Conservation (phyloP, 2,888 invertebrate species). For the Campoletis raptor region DNA sequence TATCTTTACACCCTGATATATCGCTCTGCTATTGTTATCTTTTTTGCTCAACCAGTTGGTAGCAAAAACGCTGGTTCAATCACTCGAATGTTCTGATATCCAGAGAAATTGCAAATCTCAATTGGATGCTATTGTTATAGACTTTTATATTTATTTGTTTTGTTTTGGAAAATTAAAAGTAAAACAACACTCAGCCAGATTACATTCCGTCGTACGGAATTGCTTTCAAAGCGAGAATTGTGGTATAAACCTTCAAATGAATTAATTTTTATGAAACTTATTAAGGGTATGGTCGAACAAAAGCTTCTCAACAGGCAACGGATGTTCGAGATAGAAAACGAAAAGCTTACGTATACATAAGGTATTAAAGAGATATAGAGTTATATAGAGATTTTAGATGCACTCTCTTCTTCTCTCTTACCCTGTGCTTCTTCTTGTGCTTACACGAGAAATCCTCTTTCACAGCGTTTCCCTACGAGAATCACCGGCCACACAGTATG, state of each 20-base stretch:
- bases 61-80: background rate
- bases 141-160: background rate
- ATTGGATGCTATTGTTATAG: background rate
- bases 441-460: conserved; percentile 61
- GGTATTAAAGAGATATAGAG: conserved; percentile 40
- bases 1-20: background rate
- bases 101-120: background rate
- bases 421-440: conserved; percentile 15
- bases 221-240: background rate
- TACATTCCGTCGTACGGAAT: background rate
- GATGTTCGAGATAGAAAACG: conserved; percentile 39
- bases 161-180: background rate
- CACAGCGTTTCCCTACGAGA: conserved; percentile 41
- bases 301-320: conserved; percentile 33
- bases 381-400: conserved; percentile 9
- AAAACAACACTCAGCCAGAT: background rate
- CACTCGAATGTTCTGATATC: background rate
- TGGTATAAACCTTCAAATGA: background rate
- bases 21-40: background rate
- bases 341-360: conserved; percentile 20
- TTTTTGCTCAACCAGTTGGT: background rate
- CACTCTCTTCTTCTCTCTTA: conserved; percentile 12
- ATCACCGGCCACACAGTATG: conserved; percentile 37
- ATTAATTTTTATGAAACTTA: background rate
- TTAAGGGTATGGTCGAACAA: background rate